Evolutionary conservation across 2,113 vertebrate species (phyloP).

Genomic region (Myiozetetes cayanensis): DNA sequence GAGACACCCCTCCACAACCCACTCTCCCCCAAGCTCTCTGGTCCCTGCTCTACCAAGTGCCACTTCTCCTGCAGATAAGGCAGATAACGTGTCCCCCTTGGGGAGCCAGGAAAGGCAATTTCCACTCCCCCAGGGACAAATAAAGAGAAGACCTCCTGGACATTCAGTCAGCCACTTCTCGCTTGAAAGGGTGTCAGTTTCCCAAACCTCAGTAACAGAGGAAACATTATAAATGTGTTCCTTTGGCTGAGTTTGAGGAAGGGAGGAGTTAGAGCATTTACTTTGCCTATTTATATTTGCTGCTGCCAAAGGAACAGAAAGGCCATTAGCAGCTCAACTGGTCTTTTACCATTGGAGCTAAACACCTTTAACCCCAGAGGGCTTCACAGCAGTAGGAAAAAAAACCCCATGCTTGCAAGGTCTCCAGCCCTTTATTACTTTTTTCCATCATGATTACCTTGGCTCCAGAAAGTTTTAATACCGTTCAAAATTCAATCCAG

Average conservation of each 20-base stretch:
- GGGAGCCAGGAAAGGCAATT: not conserved
- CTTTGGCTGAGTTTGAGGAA: not conserved
- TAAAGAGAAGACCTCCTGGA: not conserved
- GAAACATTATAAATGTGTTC: not conserved
- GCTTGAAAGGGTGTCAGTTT: rapidly evolving
- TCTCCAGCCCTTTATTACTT: constrained; percentile 66
- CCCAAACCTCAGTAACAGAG: not conserved
- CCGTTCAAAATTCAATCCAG: constrained; percentile 57
- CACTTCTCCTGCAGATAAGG: not conserved
- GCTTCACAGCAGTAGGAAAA: not conserved
- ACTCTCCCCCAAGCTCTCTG: too few species aligned
- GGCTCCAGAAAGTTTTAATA: constrained; percentile 74
- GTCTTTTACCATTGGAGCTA: not conserved
- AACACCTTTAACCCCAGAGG: constrained; percentile 4
- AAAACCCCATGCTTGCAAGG: not conserved
- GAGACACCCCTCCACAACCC: not conserved
- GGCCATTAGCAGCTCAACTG: not conserved
- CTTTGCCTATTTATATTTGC: not conserved
- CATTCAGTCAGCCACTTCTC: rapidly evolving
- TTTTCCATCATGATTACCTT: constrained; percentile 64
- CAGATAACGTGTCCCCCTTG: rapidly evolving
- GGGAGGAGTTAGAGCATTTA: not conserved
- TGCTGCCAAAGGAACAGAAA: not conserved
- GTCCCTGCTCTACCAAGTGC: not conserved
- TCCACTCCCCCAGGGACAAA: rapidly evolving